Evolutionary conservation across 1,140 invertebrate species (phyloP).

Genomic region (Dinoponera quadriceps): DNA sequence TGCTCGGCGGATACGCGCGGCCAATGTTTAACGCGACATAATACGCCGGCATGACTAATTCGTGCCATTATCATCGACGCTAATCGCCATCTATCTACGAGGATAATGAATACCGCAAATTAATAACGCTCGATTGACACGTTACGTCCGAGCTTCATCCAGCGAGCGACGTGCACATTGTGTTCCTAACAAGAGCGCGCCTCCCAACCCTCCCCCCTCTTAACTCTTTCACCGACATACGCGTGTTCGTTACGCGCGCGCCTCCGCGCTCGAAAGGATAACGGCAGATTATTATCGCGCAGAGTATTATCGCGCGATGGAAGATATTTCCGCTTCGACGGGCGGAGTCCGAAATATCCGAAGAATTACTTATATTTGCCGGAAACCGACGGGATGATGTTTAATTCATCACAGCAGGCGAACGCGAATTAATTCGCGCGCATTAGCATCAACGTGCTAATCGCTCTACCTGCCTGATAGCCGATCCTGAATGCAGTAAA

Average conservation of each 20-base stretch:
- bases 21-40: constrained; percentile 58
- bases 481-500: background rate
- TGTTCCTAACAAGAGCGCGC: constrained; percentile 53
- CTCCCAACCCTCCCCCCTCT: constrained; percentile 25
- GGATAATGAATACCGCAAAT: constrained; percentile 60
- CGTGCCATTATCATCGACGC: constrained; percentile 48
- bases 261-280: constrained; percentile 24
- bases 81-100: constrained; percentile 54
- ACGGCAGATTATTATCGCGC: constrained; percentile 31
- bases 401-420: constrained; percentile 5
- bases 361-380: constrained; percentile 29
- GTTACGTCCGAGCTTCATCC: constrained; percentile 55
- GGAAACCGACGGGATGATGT: background rate
- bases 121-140: constrained; percentile 57
- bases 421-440: constrained; percentile 6
- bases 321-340: constrained; percentile 21
- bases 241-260: constrained; percentile 27
- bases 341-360: constrained; percentile 4
- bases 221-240: constrained; percentile 35
- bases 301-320: constrained; percentile 6
- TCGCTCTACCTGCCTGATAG: background rate
- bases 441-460: background rate
- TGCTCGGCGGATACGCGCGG: constrained; percentile 15
- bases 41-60: constrained; percentile 54
- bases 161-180: constrained; percentile 51